Conservation (phyloP, 2,888 invertebrate genomes). For the Junonia oenone region DNA sequence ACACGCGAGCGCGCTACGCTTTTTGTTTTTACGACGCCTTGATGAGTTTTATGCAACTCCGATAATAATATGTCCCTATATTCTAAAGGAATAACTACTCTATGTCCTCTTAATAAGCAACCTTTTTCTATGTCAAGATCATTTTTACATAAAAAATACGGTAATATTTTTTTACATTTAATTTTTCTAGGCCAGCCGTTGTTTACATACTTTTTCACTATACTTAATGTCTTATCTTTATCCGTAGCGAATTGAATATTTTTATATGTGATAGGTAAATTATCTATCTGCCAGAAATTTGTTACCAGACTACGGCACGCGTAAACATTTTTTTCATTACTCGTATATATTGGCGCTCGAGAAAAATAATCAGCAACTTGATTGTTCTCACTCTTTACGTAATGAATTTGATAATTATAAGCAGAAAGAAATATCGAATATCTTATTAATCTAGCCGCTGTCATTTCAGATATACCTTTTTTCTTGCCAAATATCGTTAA, state of each 20-base stretch:
- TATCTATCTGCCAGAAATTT: constrained; percentile 7
- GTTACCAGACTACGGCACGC: not conserved
- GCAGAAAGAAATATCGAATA: constrained; percentile 27
- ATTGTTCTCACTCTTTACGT: constrained; percentile 13
- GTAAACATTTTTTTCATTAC: not conserved
- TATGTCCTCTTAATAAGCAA: not conserved
- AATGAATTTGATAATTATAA: constrained; percentile 27
- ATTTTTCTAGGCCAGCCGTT: constrained; percentile 26
- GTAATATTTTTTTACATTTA: constrained; percentile 11
- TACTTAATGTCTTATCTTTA: constrained; percentile 13
- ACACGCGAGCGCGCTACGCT: constrained; percentile 5
- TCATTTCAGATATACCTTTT: constrained; percentile 21
- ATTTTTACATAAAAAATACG: constrained; percentile 25
- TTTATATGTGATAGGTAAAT: constrained; percentile 12
- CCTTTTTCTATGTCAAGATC: constrained; percentile 11
- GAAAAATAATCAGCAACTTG: constrained; percentile 29
- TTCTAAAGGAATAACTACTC: not conserved
- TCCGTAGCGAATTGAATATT: constrained; percentile 16
- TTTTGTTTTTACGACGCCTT: constrained; percentile 23
- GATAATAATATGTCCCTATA: not conserved
- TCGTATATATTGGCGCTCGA: constrained; percentile 9
- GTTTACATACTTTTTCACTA: constrained; percentile 20
- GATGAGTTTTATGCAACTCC: not conserved
- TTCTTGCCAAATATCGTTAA: constrained; percentile 19
- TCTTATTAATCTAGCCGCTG: constrained; percentile 24